A percentile compares a stretch with the other conserved stretches of the same genome.
Conservation (phyloP, 1,140 invertebrate species). For the Papilio helenus region DNA sequence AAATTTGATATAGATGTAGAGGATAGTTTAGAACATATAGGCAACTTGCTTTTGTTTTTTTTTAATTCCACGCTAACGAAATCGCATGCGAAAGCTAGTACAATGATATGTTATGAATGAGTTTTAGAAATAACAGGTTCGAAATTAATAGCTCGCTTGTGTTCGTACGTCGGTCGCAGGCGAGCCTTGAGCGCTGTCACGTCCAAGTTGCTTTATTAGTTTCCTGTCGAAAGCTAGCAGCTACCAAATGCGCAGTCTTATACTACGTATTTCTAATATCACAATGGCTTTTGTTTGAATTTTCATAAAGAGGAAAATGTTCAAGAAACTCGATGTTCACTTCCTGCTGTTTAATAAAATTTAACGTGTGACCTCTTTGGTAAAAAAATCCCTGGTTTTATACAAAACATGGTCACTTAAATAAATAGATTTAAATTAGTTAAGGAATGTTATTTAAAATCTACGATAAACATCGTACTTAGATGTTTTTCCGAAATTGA, state of each 20-base stretch:
- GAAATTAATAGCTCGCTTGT: constrained; percentile 7
- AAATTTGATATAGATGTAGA: too few species aligned
- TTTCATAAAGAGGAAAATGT: neutral
- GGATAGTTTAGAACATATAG: too few species aligned
- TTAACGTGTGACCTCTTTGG: neutral
- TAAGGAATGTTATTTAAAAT: neutral
- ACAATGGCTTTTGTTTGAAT: neutral
- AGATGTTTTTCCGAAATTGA: neutral
- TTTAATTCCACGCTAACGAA: too few species aligned
- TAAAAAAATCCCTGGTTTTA: too few species aligned
- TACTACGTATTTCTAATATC: constrained; percentile 10
- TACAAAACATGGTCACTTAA: neutral
- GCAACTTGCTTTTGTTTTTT: too few species aligned
- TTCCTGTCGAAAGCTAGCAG: constrained; percentile 13
- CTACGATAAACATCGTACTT: neutral
- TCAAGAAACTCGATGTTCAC: neutral
- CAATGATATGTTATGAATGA: neutral
- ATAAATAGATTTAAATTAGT: neutral
- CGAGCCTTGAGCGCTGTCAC: constrained; percentile 25
- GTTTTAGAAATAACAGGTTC: constrained; percentile 4
- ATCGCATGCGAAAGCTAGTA: neutral
- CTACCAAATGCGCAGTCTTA: neutral
- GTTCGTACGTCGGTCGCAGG: constrained; percentile 4
- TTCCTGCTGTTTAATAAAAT: too few species aligned
- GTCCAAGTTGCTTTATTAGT: constrained; percentile 19